These are phyloP conservation scores for Cantharis rufa DNA, from an alignment of 2,888 invertebrate species.

Conservation along the genomic window DNA sequence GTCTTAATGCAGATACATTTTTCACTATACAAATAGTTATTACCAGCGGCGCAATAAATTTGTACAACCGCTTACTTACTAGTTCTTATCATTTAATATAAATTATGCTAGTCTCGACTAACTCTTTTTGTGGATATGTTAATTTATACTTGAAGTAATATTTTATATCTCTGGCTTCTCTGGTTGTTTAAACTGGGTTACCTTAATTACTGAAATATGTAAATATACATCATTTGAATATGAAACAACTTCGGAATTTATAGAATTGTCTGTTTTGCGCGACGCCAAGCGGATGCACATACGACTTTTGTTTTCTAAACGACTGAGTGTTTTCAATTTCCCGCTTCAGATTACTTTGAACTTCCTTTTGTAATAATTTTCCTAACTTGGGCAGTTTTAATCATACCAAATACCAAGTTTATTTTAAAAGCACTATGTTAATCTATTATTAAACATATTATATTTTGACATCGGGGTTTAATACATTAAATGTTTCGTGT, in stretches of 20 bases:
- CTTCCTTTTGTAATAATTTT: conserved; percentile 29
- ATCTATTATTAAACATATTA: neutral
- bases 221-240: conserved; percentile 52
- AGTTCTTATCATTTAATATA: conserved; percentile 46
- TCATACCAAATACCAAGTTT: neutral
- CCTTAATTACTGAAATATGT: conserved; percentile 54
- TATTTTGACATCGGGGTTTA: neutral
- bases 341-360: conserved; percentile 27
- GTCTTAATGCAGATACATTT: conserved; percentile 41
- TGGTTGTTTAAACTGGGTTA: conserved; percentile 39
- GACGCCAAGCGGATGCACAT: conserved; percentile 43
- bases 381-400: conserved; percentile 4
- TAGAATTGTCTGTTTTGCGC: conserved; percentile 46
- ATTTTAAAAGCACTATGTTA: neutral
- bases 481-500: neutral
- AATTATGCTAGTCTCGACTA: conserved; percentile 40
- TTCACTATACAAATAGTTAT: conserved; percentile 42
- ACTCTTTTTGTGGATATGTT: conserved; percentile 48
- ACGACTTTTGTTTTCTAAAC: conserved; percentile 42
- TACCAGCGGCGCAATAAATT: conserved; percentile 42
- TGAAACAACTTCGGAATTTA: conserved; percentile 48
- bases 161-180: conserved; percentile 41
- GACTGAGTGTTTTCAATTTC: conserved; percentile 37
- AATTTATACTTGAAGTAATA: conserved; percentile 45
- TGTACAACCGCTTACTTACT: conserved; percentile 37